Base-by-base conservation (phyloP, 2,888 invertebrate genomes). In the Limnephilus auricula region DNA sequence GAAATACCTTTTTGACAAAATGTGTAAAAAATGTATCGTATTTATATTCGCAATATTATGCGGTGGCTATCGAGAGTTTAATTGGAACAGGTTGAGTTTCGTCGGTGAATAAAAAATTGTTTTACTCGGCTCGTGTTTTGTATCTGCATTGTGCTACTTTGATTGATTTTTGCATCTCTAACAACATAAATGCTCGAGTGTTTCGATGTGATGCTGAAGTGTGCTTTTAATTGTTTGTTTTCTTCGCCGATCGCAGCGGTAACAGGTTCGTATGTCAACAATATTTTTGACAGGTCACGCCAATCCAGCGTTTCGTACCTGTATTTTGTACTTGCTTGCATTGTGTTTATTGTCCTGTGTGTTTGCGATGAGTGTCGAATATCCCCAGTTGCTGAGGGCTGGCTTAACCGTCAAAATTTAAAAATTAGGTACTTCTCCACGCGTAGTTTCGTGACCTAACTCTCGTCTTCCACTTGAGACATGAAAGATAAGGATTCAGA, bases 201-300 rank as follows among this genome's bases (percentile, higher is more conserved):
- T 87, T 87, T 79, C 30, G 88, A 79, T 91, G 92, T 91, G 91
- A 91, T 91, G 89, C 90, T 88, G 83, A 90, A 92, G 90, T 90
- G 92, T 90, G 32, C 90, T 78, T 89, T 65, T 84, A 91, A 90
- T 90, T 83, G 90, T 80, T 90, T 90, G 84, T 80, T 90, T 79
- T 89, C 50, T 79, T 90, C 79, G 90, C 50, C 34, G 92, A 90
- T 84, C 80, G 83, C 88, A 91, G 90, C 90, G 91, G 91, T 92
- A 92, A 92, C 92, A 92, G 92, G 92, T 92, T 92, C 92, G 92
- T 92, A 92, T 92, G 92, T 92, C 92, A 92, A 92, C 92, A 92
- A 82, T 92, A 80, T 92, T 65, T 65, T 92, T 92, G 92, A 92
- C 92, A 92, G 92, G 91, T 92, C 92, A 90, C 90, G 50, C 82